phyloP scores from a whole-genome alignment of 2,797 vertebrate genomes.

The Cercopithecus petaurista region DNA sequence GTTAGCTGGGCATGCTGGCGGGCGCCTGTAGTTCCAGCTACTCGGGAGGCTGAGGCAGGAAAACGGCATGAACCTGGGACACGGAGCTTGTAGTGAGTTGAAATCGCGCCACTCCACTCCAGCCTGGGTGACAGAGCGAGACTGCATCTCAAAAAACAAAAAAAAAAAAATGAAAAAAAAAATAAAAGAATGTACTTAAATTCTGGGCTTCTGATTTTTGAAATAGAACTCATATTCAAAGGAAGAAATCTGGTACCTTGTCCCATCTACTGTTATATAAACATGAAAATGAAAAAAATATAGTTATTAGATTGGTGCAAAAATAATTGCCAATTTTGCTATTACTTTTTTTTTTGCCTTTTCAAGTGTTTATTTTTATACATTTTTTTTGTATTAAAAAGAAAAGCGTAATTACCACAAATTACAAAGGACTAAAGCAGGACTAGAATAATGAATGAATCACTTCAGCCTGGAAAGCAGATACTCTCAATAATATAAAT shows the following conservation, averaged over 20 bases:
- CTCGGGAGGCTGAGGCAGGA: no score
- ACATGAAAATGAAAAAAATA: neutral
- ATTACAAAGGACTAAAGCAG: constrained; percentile 99
- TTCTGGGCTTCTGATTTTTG: neutral
- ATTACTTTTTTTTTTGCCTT: constrained; percentile 76
- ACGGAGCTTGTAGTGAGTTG: no score
- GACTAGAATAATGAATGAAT: constrained; percentile 98
- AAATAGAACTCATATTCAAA: neutral
- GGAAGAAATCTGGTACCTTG: neutral
- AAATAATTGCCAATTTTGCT: no score
- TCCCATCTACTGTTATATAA: neutral
- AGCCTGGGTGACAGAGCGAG: no score
- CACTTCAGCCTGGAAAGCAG: constrained; percentile 99
- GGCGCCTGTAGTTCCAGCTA: no score
- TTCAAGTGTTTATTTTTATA: constrained; percentile 97
- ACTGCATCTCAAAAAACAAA: no score
- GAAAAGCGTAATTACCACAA: constrained; percentile 99
- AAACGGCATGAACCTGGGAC: no score
- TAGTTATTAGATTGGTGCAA: no score
- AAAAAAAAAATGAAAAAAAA: rapidly evolving
- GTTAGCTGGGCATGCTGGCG: no score
- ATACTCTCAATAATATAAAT: constrained; percentile 99
- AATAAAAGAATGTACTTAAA: neutral
- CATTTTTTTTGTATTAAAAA: constrained; percentile 97
- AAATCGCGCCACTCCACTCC: no score